Evolutionary conservation across 2,888 invertebrate genomes (phyloP), one percentile per base, ranked within the genome.

Genomic region (Diaphora mendica): DNA sequence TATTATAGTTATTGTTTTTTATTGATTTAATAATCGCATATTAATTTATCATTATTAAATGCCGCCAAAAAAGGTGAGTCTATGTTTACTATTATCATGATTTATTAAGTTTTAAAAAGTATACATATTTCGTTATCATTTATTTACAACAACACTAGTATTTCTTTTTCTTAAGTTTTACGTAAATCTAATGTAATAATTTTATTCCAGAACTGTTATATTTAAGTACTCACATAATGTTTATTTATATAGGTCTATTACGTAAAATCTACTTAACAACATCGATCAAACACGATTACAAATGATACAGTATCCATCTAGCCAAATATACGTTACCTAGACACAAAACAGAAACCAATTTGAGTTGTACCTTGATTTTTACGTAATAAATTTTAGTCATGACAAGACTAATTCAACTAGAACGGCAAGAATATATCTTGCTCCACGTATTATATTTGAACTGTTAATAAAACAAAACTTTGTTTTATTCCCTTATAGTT

Each of bases 1-100:
- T 70, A 76, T 20, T 55, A 71, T 70, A 76, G 64, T 78, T 85
- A 70, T 85, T 77, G 66, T 75, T 59, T 75, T 74, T 75, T 65
- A 69, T 76, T 76, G 70, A 75, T 80, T 71, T 72, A 77, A 75
- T 73, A 76, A 69, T 77, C 79, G 15, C 77, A 75, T 79, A 78
- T 79, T 64, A 70, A 71, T 62, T 66, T 66, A 75, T 68, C 68
- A 64, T 67, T 62, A 48, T 75, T 75, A 17, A 83, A 95, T 95
- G 95, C 91, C 94, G 42, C 94, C 94, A 9, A 95, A 95, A 83
- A 95, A 93, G 94, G 95, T 95, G 91, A 86, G 93, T 80, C n/a
- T 20, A 26, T 64, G 7, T 68, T 64, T 59, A 35, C 42, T 42
- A 35, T 59, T 30, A 30, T 23, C 23, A 67, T 1, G 44, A 48